Evolutionary conservation across 2,113 vertebrate genomes (phyloP), one percentile per base, ranked within the genome.

Genomic region (Hoplias malabaricus): DNA sequence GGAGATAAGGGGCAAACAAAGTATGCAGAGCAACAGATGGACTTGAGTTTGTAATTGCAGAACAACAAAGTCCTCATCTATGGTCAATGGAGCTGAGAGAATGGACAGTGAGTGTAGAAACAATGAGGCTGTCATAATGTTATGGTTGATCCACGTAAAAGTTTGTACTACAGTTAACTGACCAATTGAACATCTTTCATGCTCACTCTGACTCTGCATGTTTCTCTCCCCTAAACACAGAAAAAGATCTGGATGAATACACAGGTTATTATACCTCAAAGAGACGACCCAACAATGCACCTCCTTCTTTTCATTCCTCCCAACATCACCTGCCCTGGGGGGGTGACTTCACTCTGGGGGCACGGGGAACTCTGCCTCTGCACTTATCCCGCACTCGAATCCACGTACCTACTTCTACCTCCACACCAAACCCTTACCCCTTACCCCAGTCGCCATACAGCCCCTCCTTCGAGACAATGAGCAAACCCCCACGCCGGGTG

Each of bases 211-310:
- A 56, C 31, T 16, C n/a, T 68, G 11, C 16, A 38, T 21, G 10
- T 61, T 77, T 48, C 21, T 56, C 59, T 42, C 31, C 9, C n/a
- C 34, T 48, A 14, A 48, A 65, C 29, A 13, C 93, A 85, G 95
- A 96, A 85, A 95, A 94, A 88, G 95, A 97, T 36, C 89, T 96
- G 42, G 95, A 96, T 1, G 95, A 97, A n/a, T 95, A 93, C 80
- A 91, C 94, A n/a, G 88, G 90, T 50, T 93, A 96, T 76, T 94
- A 93, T 84, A 88, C 87, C 82, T 87, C 93, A 85, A 95, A 95
- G 73, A 91, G 93, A 4, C 88, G 93, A 43, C 67, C 83, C 78
- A 90, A 86, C 83, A 91, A 93, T n/a, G 88, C 87, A 0, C 87
- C 91, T 0, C 92, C 90, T 34, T 89, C 90, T 76, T 93, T 93